Percentiles rank a stretch among this genome's conserved stretches.
phyloP scores from a whole-genome alignment of 2,113 vertebrate species.

The Hypocryptadius cinnamomeus region DNA sequence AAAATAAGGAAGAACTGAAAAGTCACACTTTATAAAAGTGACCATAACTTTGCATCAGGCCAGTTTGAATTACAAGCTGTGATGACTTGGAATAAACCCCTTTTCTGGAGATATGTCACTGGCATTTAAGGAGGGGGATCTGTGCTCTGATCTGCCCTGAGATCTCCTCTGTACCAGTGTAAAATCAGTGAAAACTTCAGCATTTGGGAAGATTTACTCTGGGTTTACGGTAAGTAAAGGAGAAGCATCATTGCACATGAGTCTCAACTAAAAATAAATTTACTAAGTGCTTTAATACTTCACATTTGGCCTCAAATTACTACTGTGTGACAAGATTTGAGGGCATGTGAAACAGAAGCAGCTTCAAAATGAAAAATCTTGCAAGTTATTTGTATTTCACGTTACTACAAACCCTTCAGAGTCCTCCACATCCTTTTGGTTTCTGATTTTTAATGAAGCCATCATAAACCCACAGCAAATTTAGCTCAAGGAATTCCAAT shows the following conservation, averaged over 20 bases:
- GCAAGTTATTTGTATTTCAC: background rate
- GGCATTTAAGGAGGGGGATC: background rate
- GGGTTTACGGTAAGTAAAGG: background rate
- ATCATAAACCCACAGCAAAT: background rate
- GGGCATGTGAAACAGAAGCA: background rate
- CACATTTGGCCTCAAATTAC: background rate
- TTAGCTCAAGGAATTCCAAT: conserved; percentile 23
- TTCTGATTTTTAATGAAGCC: conserved; percentile 38
- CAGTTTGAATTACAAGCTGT: background rate
- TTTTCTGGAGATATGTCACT: background rate
- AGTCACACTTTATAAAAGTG: background rate
- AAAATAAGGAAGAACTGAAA: background rate
- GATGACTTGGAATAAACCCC: background rate
- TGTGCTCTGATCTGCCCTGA: background rate
- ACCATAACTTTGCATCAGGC: background rate
- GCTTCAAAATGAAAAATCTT: background rate
- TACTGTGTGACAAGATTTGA: background rate
- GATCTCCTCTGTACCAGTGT: background rate
- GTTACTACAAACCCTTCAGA: background rate
- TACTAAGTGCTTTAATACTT: background rate
- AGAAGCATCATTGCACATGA: background rate
- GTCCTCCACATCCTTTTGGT: background rate
- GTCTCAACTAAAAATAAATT: background rate
- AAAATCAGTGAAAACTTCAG: background rate
- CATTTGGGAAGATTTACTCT: background rate